Evolutionary conservation across 2,888 invertebrate genomes (phyloP), one percentile per base, ranked within the genome.

Genomic region (Harmothoe impar): DNA sequence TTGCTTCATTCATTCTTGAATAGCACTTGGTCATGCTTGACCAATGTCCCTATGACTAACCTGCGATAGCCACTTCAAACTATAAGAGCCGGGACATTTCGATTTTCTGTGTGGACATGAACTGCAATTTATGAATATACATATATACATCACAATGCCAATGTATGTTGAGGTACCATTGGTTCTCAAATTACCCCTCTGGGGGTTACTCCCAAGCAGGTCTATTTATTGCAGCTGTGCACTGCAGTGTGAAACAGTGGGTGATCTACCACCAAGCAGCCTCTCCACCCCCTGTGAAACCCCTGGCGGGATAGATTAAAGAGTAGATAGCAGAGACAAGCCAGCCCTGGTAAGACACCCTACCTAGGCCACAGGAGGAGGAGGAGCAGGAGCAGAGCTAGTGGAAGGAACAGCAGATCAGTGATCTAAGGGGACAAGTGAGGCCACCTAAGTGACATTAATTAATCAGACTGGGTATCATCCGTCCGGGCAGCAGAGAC

Each of bases 381-480:
- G 5, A n/a, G 62, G 5, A n/a, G 62, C 29, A 23, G 81, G 20
- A 17, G 81, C 17, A 35, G 81, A 43, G 43, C 33, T 33, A 43
- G 81, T 33, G 81, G 81, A 43, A 35, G 81, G 43, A 35, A 33
- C 81, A 81, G 81, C n/a, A 25, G 81, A 81, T 33, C 35, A 72
- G 23, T 81, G 81, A 81, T 81, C 15, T 81, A 81, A 81, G 43
- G 81, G 81, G 81, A 43, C 81, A 43, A 35, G 72, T 25, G 81
- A 81, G 81, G 81, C 81, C 86, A 29, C 25, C 86, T 5, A 86
- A 56, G 54, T 86, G 86, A n/a, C 86, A 12, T 86, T 86, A 86
- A 86, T 86, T 86, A 86, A 86, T 52, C 86, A 52, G 29, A 12
- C 25, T 7, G 51, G 43, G 86, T 86, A 54, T 86, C 52, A 86